These are phyloP conservation scores for Drosophila sp. DNA, from an alignment of 1,140 invertebrate species.

Conservation along the genomic window DNA sequence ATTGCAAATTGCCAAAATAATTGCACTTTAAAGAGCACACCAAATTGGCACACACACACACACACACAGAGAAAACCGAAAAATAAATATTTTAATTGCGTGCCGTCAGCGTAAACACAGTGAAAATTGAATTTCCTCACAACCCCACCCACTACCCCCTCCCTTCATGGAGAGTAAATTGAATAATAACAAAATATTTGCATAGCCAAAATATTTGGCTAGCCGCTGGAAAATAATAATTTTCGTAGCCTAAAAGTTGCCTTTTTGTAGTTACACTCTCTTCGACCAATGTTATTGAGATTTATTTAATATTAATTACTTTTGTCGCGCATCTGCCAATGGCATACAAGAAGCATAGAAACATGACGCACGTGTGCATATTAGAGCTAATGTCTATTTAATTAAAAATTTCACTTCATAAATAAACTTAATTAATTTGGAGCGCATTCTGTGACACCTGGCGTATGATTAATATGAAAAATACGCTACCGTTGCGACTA, in stretches of 20 bases:
- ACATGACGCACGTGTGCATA: slow-evolving; percentile 19
- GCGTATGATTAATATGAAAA: slow-evolving; percentile 70
- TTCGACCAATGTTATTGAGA: slow-evolving; percentile 41
- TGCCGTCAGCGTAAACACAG: slow-evolving; percentile 22
- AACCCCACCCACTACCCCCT: too few relatives aligned
- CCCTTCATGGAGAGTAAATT: slow-evolving; percentile 34
- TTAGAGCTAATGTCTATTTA: slow-evolving; percentile 58
- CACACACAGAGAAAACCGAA: slow-evolving; percentile 9
- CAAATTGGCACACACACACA: slow-evolving; percentile 36
- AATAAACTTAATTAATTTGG: slow-evolving; percentile 74
- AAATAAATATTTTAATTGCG: slow-evolving; percentile 69
- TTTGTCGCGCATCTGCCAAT: slow-evolving; percentile 61
- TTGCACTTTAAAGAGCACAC: slow-evolving; percentile 55
- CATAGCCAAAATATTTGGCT: slow-evolving; percentile 65
- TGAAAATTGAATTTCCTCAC: slow-evolving; percentile 42
- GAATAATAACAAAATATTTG: slow-evolving; percentile 66
- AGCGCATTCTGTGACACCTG: slow-evolving; percentile 56
- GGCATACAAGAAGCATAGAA: slow-evolving; percentile 23
- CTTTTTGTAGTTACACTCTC: slow-evolving; percentile 29
- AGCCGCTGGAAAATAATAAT: slow-evolving; percentile 33
- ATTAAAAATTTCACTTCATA: slow-evolving; percentile 71
- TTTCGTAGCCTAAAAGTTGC: background rate
- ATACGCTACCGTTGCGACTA: slow-evolving; percentile 1
- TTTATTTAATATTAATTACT: slow-evolving; percentile 74
- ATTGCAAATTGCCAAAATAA: slow-evolving; percentile 47